phyloP scores from a whole-genome alignment of 2,888 invertebrate species.

The Mystacides longicornis region DNA sequence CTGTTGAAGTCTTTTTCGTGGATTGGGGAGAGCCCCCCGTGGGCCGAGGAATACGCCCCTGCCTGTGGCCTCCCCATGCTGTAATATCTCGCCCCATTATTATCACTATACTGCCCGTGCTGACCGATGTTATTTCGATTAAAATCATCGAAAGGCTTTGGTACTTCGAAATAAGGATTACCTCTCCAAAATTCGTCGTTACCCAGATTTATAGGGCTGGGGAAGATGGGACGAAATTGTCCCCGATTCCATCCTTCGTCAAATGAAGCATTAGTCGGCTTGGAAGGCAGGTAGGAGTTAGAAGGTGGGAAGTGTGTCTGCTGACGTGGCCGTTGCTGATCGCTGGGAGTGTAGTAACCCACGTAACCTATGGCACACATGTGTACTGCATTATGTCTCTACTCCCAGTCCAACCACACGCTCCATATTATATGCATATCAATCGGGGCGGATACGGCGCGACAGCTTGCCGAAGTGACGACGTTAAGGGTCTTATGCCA shows the following conservation, averaged over 20 bases:
- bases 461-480: neutral
- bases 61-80: slow-evolving; percentile 19
- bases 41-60: slow-evolving; percentile 13
- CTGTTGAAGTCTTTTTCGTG: neutral
- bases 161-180: slow-evolving; percentile 24
- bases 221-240: slow-evolving; percentile 31
- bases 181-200: slow-evolving; percentile 24
- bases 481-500: neutral
- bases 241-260: slow-evolving; percentile 25
- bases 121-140: slow-evolving; percentile 18
- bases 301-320: slow-evolving; percentile 17
- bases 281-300: slow-evolving; percentile 30
- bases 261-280: slow-evolving; percentile 24
- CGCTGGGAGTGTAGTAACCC: slow-evolving; percentile 24
- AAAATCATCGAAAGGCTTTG: slow-evolving; percentile 18
- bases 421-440: neutral
- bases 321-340: slow-evolving; percentile 19
- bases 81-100: slow-evolving; percentile 25
- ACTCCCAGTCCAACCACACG: neutral
- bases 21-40: neutral
- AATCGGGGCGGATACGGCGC: no score
- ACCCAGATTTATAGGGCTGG: slow-evolving; percentile 29
- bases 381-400: neutral
- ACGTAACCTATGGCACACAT: slow-evolving; percentile 23
- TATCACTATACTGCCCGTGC: slow-evolving; percentile 18